Evolutionary conservation across 2,797 vertebrate species (phyloP).

Genomic region (Oryzias sinensis): DNA sequence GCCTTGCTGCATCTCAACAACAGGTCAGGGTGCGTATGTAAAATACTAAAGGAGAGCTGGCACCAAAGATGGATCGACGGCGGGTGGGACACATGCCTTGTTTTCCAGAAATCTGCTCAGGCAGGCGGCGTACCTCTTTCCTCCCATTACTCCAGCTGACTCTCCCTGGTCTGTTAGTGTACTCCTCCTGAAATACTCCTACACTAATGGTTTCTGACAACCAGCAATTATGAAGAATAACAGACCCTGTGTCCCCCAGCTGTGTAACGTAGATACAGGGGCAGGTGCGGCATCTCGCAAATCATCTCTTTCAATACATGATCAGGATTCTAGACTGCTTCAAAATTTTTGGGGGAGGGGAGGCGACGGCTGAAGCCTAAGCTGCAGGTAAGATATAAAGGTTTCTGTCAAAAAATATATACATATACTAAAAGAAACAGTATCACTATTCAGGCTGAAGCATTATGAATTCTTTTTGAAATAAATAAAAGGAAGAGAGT

Average conservation of each 20-base stretch:
- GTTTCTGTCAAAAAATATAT: neutral
- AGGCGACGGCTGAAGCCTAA: slow-evolving; percentile 5
- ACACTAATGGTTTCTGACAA: slow-evolving; percentile 76
- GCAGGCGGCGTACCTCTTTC: slow-evolving; percentile 33
- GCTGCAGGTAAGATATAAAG: slow-evolving; percentile 38
- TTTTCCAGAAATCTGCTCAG: slow-evolving; percentile 52
- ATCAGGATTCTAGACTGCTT: slow-evolving; percentile 41
- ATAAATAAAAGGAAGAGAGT: slow-evolving; percentile 6
- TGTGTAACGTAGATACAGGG: slow-evolving; percentile 28
- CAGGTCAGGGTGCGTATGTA: slow-evolving; percentile 44
- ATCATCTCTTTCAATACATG: slow-evolving; percentile 35
- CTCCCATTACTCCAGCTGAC: slow-evolving; percentile 59
- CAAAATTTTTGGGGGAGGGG: slow-evolving; percentile 7
- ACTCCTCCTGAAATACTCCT: slow-evolving; percentile 51
- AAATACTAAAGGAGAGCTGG: slow-evolving; percentile 34
- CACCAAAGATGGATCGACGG: slow-evolving; percentile 32
- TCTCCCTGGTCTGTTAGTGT: slow-evolving; percentile 48
- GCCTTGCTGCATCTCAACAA: slow-evolving; percentile 28
- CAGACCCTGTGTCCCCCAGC: slow-evolving; percentile 48
- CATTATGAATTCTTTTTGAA: slow-evolving; percentile 26
- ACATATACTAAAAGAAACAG: slow-evolving; percentile 12
- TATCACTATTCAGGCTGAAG: slow-evolving; percentile 14
- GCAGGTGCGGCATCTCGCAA: slow-evolving; percentile 43
- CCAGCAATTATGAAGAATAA: slow-evolving; percentile 74
- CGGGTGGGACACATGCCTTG: slow-evolving; percentile 27